Base-by-base conservation (phyloP, 1,140 invertebrate genomes). In the Panulirus ornatus region DNA sequence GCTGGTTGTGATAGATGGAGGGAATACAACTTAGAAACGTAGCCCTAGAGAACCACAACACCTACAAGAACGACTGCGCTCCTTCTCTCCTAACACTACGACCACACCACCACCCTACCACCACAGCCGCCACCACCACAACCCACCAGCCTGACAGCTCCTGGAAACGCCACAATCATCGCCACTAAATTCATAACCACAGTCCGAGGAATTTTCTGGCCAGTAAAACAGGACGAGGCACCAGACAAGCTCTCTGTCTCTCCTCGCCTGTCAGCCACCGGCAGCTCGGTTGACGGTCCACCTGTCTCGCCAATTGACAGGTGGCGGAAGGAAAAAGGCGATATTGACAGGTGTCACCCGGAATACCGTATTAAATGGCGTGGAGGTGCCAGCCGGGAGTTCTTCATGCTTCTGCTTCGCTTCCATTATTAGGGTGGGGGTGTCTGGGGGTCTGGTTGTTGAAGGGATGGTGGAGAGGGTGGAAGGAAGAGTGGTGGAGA, bases 281-380 rank as follows among this genome's bases (percentile, higher is more conserved):
- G 85, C 73, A 70, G 34, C 76, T 54, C 6, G 75, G 85, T 58
- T 88, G 85, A 88, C 85, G 85, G 85, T 63, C 85, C 85, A 88
- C 85, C 85, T 88, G 85, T 88, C 85, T 79, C 75, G 34, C 75
- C 85, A 88, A 88, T 88, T 88, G 85, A 88, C 85, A 88, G 85
- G 85, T 88, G 42, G 85, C 85, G 85, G 85, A 88, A 88, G 85
- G 85, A 88, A 88, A 88, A 88, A 88, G 75, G 85, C 75, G 75
- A 79, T 88, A 88, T 88, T 88, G 85, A 88, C 85, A 88, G 75
- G 47, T 88, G 85, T 88, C 85, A 58, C 54, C 51, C 38, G 51
- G 85, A 88, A 81, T 30, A 63, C 73, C 85, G 85, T 88, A 88
- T 88, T 88, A 88, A 88, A 88, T 88, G 85, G 85, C 51, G 54